phyloP scores from a whole-genome alignment of 2,888 invertebrate genomes.

The Harmothoe impar region DNA sequence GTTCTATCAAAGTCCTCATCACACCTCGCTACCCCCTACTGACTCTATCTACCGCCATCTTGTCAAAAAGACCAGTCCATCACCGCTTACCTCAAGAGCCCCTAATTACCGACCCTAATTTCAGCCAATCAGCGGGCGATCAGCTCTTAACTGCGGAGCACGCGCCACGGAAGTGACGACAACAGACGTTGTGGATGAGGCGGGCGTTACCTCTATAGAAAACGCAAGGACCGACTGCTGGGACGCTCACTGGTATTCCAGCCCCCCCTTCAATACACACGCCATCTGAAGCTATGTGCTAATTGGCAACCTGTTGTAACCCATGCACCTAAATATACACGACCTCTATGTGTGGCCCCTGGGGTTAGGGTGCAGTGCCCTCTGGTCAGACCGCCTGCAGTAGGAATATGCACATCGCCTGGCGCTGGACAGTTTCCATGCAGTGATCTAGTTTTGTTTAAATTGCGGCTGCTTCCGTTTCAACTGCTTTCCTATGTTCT shows the following conservation, averaged over 20 bases:
- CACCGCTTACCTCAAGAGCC: conserved; percentile 5
- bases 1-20: background rate
- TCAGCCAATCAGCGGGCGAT: conserved; percentile 48
- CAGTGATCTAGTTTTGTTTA: too few species aligned
- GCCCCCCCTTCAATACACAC: background rate
- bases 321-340: background rate
- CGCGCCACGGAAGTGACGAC: conserved; percentile 42
- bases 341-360: too few species aligned
- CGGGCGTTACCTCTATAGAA: background rate
- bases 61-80: conserved; percentile 7
- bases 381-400: conserved; percentile 9
- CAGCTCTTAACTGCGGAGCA: conserved; percentile 37
- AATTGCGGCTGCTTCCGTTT: too few species aligned
- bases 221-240: background rate
- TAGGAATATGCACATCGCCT: background rate
- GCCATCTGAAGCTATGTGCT: background rate
- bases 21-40: background rate
- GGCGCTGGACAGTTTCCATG: background rate
- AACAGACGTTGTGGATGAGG: conserved; percentile 39
- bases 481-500: too few species aligned
- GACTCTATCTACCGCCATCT: background rate
- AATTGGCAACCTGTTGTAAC: background rate
- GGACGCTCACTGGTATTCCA: background rate
- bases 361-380: too few species aligned
- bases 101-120: conserved; percentile 43